Evolutionary conservation across 2,888 invertebrate genomes (phyloP), one percentile per base, ranked within the genome.

Genomic region (Xiphydria camelus): DNA sequence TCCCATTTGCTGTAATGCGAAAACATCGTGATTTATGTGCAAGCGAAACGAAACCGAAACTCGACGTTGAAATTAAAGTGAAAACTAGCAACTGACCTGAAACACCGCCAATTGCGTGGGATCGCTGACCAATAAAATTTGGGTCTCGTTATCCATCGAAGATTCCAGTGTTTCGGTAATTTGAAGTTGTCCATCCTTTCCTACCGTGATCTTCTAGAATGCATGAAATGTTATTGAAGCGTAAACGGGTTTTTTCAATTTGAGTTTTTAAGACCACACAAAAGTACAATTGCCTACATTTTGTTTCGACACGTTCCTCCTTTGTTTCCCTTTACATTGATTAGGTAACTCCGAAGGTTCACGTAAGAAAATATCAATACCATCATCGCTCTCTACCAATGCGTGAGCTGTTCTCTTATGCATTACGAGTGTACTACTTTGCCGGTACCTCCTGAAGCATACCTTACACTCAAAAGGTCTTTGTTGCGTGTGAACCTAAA

Each of bases 371-470:
- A 76, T 64, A 51, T 78, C 76, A 4, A 73, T 70, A 1, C 75
- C 76, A 49, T 77, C 76, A 17, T 74, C 73, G 9, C 70, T 73
- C 5, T 76, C 68, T 20, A 77, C 55, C n/a, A 78, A 62, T 19
- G 75, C 80, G 57, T 85, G 85, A 18, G 80, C 79, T 2, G 82
- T 79, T 48, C 82, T 77, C 62, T 81, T 82, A 64, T 85, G 85
- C 76, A 83, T 79, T 31, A 81, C 78, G 10, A 85, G 73, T 1
- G 83, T 82, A 10, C 82, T 81, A 22, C 81, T 81, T 62, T 84
- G 83, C 22, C 85, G 76, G 57, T 83, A 85, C 36, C 78, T 78
- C 55, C 82, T 80, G 2, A 78, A 78, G 64, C 85, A 86, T 45
- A 80, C 73, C 50, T 78, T 76, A 59, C 85, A 86, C 34, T 77